These are phyloP conservation scores for Rhysida immarginata DNA, from an alignment of 1,140 invertebrate genomes.

Conservation along the genomic window DNA sequence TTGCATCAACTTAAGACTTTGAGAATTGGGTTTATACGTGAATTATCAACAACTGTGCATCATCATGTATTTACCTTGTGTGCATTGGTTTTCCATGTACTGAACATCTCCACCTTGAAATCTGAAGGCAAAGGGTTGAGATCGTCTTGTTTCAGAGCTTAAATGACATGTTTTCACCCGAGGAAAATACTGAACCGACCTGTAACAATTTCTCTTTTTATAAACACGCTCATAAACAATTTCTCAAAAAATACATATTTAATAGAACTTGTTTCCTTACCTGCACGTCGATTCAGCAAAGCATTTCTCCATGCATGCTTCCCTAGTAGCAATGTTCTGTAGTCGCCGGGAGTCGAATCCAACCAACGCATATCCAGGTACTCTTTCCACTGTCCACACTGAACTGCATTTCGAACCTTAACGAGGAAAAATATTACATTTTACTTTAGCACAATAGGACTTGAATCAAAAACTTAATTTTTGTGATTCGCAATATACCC, in stretches of 20 bases:
- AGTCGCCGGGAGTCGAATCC: slow-evolving; percentile 28
- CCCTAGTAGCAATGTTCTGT: slow-evolving; percentile 21
- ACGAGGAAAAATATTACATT: not conserved
- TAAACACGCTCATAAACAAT: too few relatives aligned
- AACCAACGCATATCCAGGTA: slow-evolving; percentile 28
- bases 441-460: not conserved
- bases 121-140: slow-evolving; percentile 24
- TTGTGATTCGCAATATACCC: not conserved
- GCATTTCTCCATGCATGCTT: slow-evolving; percentile 31
- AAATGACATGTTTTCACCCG: not conserved
- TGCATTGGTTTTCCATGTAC: slow-evolving; percentile 33
- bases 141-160: slow-evolving; percentile 2
- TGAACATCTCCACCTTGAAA: slow-evolving; percentile 29
- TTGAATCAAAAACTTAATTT: not conserved
- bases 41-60: too few relatives aligned
- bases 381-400: slow-evolving; percentile 31
- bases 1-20: too few relatives aligned
- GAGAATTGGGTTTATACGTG: too few relatives aligned
- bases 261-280: slow-evolving; percentile 6
- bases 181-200: not conserved
- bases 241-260: not conserved
- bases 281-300: slow-evolving; percentile 26
- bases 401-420: slow-evolving; percentile 14
- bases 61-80: slow-evolving; percentile 26
- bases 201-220: too few relatives aligned